Evolutionary conservation across 2,888 invertebrate genomes (phyloP).

Genomic region (Neoaliturus tenellus): DNA sequence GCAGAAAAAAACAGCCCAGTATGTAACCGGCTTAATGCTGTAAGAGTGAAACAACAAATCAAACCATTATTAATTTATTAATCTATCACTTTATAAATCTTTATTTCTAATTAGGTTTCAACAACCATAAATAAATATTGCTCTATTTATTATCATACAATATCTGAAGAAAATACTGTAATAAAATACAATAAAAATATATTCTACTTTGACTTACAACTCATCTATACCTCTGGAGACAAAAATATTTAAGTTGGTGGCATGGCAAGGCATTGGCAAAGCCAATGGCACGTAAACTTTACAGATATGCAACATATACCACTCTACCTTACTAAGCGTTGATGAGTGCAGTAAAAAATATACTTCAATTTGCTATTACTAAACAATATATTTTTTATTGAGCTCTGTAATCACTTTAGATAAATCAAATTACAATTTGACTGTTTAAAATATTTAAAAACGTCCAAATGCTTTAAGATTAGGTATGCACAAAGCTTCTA

Average conservation of each 20-base stretch:
- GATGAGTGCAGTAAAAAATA: slow-evolving; percentile 12
- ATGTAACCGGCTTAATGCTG: no score
- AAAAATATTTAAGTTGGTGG: neutral
- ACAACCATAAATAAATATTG: slow-evolving; percentile 52
- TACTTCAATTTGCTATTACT: neutral
- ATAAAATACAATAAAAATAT: slow-evolving; percentile 51
- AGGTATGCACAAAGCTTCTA: neutral
- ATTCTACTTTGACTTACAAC: slow-evolving; percentile 36
- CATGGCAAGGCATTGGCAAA: slow-evolving; percentile 20
- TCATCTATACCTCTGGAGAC: slow-evolving; percentile 30
- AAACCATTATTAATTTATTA: slow-evolving; percentile 34
- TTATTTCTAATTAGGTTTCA: slow-evolving; percentile 24
- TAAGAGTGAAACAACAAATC: slow-evolving; percentile 4
- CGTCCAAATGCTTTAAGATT: neutral
- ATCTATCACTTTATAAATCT: slow-evolving; percentile 40
- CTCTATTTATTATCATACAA: slow-evolving; percentile 44
- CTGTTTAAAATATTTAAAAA: neutral
- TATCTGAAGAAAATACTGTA: slow-evolving; percentile 44
- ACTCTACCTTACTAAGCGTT: neutral
- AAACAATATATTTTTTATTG: neutral
- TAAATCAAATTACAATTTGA: neutral
- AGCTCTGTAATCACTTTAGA: slow-evolving; percentile 1
- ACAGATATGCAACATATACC: neutral
- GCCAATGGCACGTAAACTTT: neutral
- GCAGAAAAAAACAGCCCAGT: no score